phyloP scores from a whole-genome alignment of 1,140 invertebrate genomes.

The Monomorium pharaonis region DNA sequence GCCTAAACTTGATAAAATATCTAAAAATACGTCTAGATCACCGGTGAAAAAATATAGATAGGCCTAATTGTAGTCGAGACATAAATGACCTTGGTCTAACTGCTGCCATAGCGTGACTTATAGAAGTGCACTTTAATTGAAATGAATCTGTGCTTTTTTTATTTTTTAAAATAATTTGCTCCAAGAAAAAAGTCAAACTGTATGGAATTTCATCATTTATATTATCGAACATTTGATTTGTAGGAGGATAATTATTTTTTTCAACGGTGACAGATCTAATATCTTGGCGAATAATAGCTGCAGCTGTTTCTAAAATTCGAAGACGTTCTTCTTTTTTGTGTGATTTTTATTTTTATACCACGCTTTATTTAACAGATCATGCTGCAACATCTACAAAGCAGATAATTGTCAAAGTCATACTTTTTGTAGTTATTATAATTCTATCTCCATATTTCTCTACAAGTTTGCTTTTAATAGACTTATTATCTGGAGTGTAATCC shows the following conservation, averaged over 20 bases:
- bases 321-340: too few species aligned
- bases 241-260: not conserved
- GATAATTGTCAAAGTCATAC: too few species aligned
- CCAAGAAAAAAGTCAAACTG: not conserved
- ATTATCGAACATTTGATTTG: not conserved
- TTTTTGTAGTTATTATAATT: too few species aligned
- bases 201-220: not conserved
- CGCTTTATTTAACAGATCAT: too few species aligned
- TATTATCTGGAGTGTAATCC: too few species aligned
- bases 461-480: too few species aligned
- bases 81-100: not conserved
- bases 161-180: not conserved
- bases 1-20: not conserved
- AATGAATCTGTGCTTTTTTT: not conserved
- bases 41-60: not conserved
- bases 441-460: too few species aligned
- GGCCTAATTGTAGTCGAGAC: not conserved
- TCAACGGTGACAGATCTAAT: too few species aligned
- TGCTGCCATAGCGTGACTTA: not conserved
- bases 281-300: too few species aligned
- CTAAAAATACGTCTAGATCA: not conserved
- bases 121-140: not conserved
- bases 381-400: too few species aligned
- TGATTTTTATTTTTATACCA: too few species aligned
- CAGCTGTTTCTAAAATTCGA: too few species aligned